Base-by-base conservation (phyloP, 2,888 invertebrate genomes). In the Andrena bucephala region DNA sequence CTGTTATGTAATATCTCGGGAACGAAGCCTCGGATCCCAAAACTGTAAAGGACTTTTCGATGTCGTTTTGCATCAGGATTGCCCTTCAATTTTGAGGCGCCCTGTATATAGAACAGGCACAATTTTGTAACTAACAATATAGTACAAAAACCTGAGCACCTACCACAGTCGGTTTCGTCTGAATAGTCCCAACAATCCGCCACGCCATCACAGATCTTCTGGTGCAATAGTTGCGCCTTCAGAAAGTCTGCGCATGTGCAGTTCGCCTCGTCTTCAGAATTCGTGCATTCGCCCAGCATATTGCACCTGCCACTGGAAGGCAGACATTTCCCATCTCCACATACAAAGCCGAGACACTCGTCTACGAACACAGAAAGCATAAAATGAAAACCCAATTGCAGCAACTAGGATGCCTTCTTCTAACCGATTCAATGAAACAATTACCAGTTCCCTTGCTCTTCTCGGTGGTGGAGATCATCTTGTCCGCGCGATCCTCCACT, bases 171-270 rank as follows among this genome's bases (percentile, higher is more conserved):
- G 89, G 96, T 96, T 94, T 97, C 97, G 92, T 97, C 97, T 0
- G 97, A 96, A 91, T 96, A 97, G 92, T 97, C 97, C 96, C 96
- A 96, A 90, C 97, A 97, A 90, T 97, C 97, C 0, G 97, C 96
- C 33, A 96, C 95, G 1, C 97, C 97, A 89, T 97, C 97, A 91
- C 97, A 97, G 68, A 97, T 96, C 93, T 97, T 97, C 16, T 96
- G 95, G 81, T 96, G 94, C 0, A 97, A 95, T 85, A 96, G 95
- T 90, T 97, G 97, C 0, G 96, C 96, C 75, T 95, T 95, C 59
- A 97, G 93, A 89, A 96, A 97, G 93, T 97, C 97, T 8, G 97
- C 97, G 92, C 97, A 97, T 27, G 96, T 95, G 91, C 97, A 97
- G 73, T 96, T 95, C 36, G 95, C 95, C 91, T 97, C 97, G 90